Base-by-base conservation (phyloP, 2,888 invertebrate genomes). In the Amiota mariae region DNA sequence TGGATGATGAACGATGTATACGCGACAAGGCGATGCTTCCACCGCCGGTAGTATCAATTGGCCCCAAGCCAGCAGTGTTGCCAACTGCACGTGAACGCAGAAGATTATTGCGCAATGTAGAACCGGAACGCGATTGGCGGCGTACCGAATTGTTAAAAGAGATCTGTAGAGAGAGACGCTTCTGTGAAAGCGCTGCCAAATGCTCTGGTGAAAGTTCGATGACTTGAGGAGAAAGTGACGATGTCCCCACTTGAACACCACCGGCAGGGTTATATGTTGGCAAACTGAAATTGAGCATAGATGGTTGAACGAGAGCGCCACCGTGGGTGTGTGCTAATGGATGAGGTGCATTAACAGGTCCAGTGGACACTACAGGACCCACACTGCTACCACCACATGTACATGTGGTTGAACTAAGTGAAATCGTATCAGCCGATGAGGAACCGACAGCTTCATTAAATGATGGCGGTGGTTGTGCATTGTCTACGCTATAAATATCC, bases 161-260 rank as follows among this genome's bases (percentile, higher is more conserved):
- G 78, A 90, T 90, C 84, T 90, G 89, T 75, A 90, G 79, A 13
- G 89, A 90, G 57, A 90, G 82, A 47, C 89, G 89, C 76, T 89
- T 90, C 75, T 88, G 85, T 51, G 89, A 89, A 66, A 90, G 81
- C 6, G 85, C 81, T 66, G 89, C 87, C 80, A 90, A 79, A 73
- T 90, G 90, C 6, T 89, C 88, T 0, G 89, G 90, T 46, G 86
- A 87, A 51, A 90, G 78, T 81, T 90, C 89, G 70, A 90, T 90
- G 15, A 90, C 79, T 78, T 88, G 88, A 12, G 84, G 54, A 15
- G 68, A 57, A n/a, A n/a, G n/a, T n/a, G n/a, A n/a, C n/a, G n/a
- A n/a, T n/a, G n/a, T n/a, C n/a, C n/a, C n/a, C n/a, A n/a, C n/a
- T n/a, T 75, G 61, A 13, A 79, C 49, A 20, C 77, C 78, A 3